phyloP scores from a whole-genome alignment of 2,797 vertebrate species.

The Pogonophryne albipinna region DNA sequence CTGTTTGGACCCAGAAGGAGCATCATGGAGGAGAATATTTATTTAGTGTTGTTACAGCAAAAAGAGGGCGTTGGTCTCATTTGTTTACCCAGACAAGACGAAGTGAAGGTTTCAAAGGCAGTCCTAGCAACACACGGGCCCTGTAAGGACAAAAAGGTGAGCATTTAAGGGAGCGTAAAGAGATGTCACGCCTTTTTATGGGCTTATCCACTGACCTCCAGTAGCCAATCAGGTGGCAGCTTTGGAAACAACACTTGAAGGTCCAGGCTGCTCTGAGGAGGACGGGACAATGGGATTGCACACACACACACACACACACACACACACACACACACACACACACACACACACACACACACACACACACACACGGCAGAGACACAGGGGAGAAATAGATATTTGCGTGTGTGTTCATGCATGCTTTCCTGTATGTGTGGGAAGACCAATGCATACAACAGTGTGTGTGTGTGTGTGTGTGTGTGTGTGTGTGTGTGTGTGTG shows the following conservation, averaged over 20 bases:
- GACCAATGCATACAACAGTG: constrained; percentile 61
- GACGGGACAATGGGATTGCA: constrained; percentile 68
- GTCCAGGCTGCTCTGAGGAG: constrained; percentile 48
- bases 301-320: constrained; percentile 15
- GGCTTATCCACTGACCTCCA: constrained; percentile 65
- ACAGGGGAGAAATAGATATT: constrained; percentile 35
- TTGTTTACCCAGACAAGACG: neutral
- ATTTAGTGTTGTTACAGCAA: neutral
- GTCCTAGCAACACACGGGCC: constrained; percentile 6
- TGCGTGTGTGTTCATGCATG: constrained; percentile 43
- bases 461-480: constrained; percentile 32
- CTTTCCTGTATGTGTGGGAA: constrained; percentile 57
- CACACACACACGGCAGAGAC: constrained; percentile 5
- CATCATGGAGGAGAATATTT: neutral
- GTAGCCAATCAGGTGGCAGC: constrained; percentile 63
- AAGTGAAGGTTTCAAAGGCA: neutral
- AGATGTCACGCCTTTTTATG: constrained; percentile 64
- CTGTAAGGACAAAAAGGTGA: constrained; percentile 65
- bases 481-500: constrained; percentile 38
- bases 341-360: constrained; percentile 27
- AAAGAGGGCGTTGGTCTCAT: neutral
- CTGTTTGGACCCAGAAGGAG: neutral
- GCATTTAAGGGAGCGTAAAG: constrained; percentile 60
- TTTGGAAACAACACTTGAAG: constrained; percentile 43
- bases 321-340: constrained; percentile 18